Percentiles rank a stretch among this genome's conserved stretches.
Conservation (phyloP, 2,113 vertebrate genomes). For the Tyto alba region DNA sequence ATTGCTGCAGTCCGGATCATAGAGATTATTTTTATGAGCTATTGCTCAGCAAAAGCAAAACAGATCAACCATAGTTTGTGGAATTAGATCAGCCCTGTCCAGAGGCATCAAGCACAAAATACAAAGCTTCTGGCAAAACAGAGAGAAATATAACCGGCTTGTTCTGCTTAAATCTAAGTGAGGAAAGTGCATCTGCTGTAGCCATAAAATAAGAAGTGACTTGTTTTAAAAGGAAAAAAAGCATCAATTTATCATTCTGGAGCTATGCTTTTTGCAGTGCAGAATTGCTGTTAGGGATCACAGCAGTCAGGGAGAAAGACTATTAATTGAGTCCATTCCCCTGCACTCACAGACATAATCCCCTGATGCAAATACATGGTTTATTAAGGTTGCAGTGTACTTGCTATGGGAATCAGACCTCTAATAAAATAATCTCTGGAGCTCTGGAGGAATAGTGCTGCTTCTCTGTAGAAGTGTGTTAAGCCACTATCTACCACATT, state of each 20-base stretch:
- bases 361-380: slow-evolving; percentile 24
- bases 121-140: slow-evolving; percentile 13
- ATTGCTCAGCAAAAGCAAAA: slow-evolving; percentile 41
- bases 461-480: not conserved
- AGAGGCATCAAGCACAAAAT: not conserved
- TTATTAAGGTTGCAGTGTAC: slow-evolving; percentile 38
- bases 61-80: slow-evolving; percentile 25
- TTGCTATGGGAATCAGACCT: not conserved
- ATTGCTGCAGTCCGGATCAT: slow-evolving; percentile 16
- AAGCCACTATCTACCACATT: too few relatives aligned
- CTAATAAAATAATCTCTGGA: not conserved
- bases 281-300: slow-evolving; percentile 6
- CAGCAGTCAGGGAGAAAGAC: not conserved
- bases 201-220: slow-evolving; percentile 29
- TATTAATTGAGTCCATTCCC: slow-evolving; percentile 14
- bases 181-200: not conserved
- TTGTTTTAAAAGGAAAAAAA: slow-evolving; percentile 9
- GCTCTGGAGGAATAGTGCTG: not conserved
- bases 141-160: slow-evolving; percentile 30
- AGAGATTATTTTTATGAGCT: slow-evolving; percentile 40
- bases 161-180: slow-evolving; percentile 39
- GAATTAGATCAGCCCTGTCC: slow-evolving; percentile 23
- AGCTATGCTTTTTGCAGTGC: not conserved
- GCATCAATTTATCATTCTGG: not conserved
- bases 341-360: not conserved